Conservation (phyloP, 30 jellyfish, hydroid and myxozoan genomes). For the Turritopsis dohrnii region DNA sequence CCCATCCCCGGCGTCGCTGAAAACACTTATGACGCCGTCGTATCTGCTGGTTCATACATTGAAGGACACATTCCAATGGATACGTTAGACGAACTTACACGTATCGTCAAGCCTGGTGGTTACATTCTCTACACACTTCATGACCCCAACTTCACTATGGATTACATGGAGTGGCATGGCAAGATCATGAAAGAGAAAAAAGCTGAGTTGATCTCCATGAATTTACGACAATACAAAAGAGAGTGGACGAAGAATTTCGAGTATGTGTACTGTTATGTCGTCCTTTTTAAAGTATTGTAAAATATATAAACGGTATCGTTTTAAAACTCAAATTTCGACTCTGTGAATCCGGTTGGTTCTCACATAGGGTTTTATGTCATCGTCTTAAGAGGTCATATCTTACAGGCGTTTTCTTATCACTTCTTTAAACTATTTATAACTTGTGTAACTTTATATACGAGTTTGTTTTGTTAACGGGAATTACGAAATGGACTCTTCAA, state of each 20-base stretch:
- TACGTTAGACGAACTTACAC: conserved; percentile 6
- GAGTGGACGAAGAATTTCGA: conserved; percentile 7
- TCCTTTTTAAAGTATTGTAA: conserved; percentile 2
- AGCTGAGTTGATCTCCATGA: conserved; percentile 25
- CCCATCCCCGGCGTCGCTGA: conserved; percentile 26
- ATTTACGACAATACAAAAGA: conserved; percentile 2
- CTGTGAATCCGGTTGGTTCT: too few relatives aligned
- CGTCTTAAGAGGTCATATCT: too few relatives aligned
- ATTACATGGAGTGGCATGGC: conserved; percentile 8
- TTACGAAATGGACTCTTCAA: too few relatives aligned
- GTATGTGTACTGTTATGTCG: not conserved
- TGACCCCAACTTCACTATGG: conserved; percentile 19
- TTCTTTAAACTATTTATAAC: too few relatives aligned
- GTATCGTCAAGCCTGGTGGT: conserved; percentile 35
- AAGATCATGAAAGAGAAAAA: conserved; percentile 12
- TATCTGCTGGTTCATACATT: conserved; percentile 8
- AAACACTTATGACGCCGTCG: conserved; percentile 26
- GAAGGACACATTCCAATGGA: conserved; percentile 29
- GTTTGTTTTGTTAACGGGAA: too few relatives aligned
- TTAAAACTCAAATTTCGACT: too few relatives aligned
- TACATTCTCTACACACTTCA: conserved; percentile 19
- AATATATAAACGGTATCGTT: too few relatives aligned
- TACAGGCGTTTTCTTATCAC: too few relatives aligned
- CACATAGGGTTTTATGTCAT: too few relatives aligned
- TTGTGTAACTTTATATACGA: too few relatives aligned